Conservation (phyloP, 1,140 invertebrate species). For the Coelopa frigida region DNA sequence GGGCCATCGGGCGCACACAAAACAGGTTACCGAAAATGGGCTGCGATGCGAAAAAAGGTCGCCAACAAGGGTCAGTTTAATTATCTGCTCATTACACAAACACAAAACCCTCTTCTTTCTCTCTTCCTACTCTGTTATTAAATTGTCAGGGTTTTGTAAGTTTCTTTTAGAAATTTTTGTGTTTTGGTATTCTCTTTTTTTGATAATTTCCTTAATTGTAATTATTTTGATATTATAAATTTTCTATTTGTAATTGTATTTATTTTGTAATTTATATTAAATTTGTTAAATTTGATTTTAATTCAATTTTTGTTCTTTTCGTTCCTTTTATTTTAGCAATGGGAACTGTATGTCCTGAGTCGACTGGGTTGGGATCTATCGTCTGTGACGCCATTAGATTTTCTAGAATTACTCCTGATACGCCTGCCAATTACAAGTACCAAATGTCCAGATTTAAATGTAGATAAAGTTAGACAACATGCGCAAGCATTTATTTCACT, state of each 20-base stretch:
- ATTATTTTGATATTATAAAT: not conserved
- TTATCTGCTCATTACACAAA: too few relatives aligned
- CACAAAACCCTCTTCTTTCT: too few relatives aligned
- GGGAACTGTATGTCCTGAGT: constrained; percentile 65
- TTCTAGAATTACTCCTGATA: constrained; percentile 53
- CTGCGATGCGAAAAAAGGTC: too few relatives aligned
- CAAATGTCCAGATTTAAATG: constrained; percentile 43
- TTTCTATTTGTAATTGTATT: not conserved
- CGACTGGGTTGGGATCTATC: constrained; percentile 72
- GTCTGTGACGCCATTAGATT: constrained; percentile 69
- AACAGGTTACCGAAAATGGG: too few relatives aligned
- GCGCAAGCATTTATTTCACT: constrained; percentile 66
- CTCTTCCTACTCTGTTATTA: too few relatives aligned
- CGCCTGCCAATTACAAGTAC: constrained; percentile 31
- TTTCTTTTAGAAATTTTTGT: too few relatives aligned
- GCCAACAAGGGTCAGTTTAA: too few relatives aligned
- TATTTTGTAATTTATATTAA: constrained; percentile 8
- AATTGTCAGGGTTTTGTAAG: too few relatives aligned
- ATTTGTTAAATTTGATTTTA: constrained; percentile 2
- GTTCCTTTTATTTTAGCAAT: constrained; percentile 49
- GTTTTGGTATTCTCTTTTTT: too few relatives aligned
- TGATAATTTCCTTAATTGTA: not conserved
- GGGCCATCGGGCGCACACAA: too few relatives aligned
- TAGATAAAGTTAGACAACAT: constrained; percentile 56
- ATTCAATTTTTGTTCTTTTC: constrained; percentile 6